phyloP scores from a whole-genome alignment of 2,797 vertebrate genomes.

The Acipenser oxyrinchus region DNA sequence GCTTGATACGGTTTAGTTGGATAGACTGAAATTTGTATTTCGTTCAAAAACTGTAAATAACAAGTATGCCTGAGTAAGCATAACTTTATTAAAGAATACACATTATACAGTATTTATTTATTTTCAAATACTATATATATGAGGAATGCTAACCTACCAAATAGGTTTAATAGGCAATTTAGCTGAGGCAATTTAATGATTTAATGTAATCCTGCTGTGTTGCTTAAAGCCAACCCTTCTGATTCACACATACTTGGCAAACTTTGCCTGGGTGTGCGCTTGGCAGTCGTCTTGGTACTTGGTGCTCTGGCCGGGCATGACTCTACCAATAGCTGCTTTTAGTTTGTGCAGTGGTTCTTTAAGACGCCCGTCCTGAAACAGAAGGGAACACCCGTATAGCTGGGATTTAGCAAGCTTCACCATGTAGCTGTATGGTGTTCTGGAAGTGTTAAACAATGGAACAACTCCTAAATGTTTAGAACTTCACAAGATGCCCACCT shows the following conservation, averaged over 20 bases:
- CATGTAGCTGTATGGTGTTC: too few relatives aligned
- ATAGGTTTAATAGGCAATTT: too few relatives aligned
- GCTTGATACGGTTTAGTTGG: neutral
- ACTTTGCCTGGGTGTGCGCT: slow-evolving; percentile 69
- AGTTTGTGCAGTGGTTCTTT: slow-evolving; percentile 73
- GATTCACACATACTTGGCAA: slow-evolving; percentile 65
- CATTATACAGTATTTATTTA: too few relatives aligned
- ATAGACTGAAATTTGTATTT: neutral
- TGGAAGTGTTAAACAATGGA: too few relatives aligned
- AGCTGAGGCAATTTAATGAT: neutral
- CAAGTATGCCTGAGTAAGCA: too few relatives aligned
- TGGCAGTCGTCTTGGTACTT: slow-evolving; percentile 74
- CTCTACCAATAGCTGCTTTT: slow-evolving; percentile 71
- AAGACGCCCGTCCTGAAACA: slow-evolving; percentile 59
- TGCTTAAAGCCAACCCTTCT: neutral
- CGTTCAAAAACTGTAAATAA: too few relatives aligned
- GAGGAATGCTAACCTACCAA: too few relatives aligned
- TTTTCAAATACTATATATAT: too few relatives aligned
- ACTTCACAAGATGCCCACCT: slow-evolving; percentile 37
- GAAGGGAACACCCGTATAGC: slow-evolving; percentile 8
- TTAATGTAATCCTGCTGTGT: neutral
- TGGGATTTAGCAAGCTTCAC: neutral
- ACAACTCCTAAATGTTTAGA: neutral
- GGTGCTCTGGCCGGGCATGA: slow-evolving; percentile 82
- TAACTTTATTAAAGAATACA: too few relatives aligned